A percentile compares a stretch with the other conserved stretches of the same genome.
Conservation (phyloP, 2,113 vertebrate species). For the Pollimyrus isidori region DNA sequence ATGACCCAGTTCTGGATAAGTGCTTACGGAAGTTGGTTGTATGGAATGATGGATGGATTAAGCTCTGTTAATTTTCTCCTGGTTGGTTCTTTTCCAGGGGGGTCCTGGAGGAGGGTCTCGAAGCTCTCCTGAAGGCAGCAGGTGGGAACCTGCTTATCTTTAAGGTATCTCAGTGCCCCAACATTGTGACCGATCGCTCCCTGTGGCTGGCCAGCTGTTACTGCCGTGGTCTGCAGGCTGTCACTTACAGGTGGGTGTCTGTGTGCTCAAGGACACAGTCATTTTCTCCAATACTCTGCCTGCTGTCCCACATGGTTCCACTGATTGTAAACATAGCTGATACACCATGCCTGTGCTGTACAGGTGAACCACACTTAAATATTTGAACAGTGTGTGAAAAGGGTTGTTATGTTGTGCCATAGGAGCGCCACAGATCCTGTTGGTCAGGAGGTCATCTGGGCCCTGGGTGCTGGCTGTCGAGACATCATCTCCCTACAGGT, state of each 20-base stretch:
- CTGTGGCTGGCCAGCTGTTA: conserved; percentile 94
- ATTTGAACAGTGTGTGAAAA: background rate
- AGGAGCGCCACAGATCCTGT: conserved; percentile 80
- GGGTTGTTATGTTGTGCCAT: conserved; percentile 22
- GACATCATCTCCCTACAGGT: conserved; percentile 84
- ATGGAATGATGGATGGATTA: conserved; percentile 12
- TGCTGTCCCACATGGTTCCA: background rate
- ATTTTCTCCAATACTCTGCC: background rate
- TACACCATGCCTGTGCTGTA: background rate
- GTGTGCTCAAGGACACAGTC: background rate
- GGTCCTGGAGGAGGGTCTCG: conserved; percentile 76
- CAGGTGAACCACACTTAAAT: too few relatives aligned
- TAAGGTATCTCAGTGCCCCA: conserved; percentile 79
- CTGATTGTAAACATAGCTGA: background rate
- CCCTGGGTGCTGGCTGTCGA: conserved; percentile 85
- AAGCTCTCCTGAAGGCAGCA: conserved; percentile 76
- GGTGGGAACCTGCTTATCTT: conserved; percentile 80
- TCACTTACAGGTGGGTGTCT: conserved; percentile 77
- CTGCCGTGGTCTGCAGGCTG: conserved; percentile 74
- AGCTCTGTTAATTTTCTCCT: background rate
- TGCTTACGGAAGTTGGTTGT: background rate
- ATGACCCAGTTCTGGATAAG: background rate
- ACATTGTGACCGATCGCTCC: conserved; percentile 81
- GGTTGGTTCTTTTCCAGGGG: conserved; percentile 58
- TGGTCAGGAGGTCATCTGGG: conserved; percentile 89